phyloP scores from a whole-genome alignment of 2,888 invertebrate species.

The Dicyrtomina minuta region DNA sequence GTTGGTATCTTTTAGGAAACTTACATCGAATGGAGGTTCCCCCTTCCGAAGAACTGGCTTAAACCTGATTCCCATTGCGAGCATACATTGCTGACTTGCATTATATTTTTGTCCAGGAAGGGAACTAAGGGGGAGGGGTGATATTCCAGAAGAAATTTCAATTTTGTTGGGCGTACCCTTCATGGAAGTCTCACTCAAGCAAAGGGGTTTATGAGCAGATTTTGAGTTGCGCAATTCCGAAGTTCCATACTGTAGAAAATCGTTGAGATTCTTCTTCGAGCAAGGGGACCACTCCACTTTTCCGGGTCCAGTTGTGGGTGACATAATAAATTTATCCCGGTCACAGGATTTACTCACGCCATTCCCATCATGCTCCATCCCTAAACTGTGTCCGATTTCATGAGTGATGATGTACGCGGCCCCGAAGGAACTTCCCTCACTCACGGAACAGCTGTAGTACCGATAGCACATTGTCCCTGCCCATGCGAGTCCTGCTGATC shows the following conservation, averaged over 20 bases:
- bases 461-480: slow-evolving; percentile 57
- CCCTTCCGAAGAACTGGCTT: slow-evolving; percentile 55
- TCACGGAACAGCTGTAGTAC: slow-evolving; percentile 56
- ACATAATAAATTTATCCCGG: slow-evolving; percentile 51
- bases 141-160: slow-evolving; percentile 36
- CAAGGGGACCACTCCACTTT: slow-evolving; percentile 57
- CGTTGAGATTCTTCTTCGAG: slow-evolving; percentile 55
- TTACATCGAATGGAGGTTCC: slow-evolving; percentile 55
- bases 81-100: slow-evolving; percentile 55
- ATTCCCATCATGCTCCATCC: slow-evolving; percentile 57
- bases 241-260: slow-evolving; percentile 54
- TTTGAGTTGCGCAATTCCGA: slow-evolving; percentile 38
- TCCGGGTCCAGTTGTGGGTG: slow-evolving; percentile 56
- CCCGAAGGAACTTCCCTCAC: slow-evolving; percentile 56
- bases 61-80: slow-evolving; percentile 54
- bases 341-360: slow-evolving; percentile 55
- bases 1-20: slow-evolving; percentile 2
- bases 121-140: no score
- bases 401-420: slow-evolving; percentile 57
- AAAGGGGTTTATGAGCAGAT: slow-evolving; percentile 27
- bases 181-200: slow-evolving; percentile 26
- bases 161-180: slow-evolving; percentile 29
- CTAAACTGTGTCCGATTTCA: slow-evolving; percentile 57
- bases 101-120: slow-evolving; percentile 56
- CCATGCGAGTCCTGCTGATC: slow-evolving; percentile 56